Conservation (phyloP, 2,888 invertebrate genomes). For the Hypsopygia costalis region DNA sequence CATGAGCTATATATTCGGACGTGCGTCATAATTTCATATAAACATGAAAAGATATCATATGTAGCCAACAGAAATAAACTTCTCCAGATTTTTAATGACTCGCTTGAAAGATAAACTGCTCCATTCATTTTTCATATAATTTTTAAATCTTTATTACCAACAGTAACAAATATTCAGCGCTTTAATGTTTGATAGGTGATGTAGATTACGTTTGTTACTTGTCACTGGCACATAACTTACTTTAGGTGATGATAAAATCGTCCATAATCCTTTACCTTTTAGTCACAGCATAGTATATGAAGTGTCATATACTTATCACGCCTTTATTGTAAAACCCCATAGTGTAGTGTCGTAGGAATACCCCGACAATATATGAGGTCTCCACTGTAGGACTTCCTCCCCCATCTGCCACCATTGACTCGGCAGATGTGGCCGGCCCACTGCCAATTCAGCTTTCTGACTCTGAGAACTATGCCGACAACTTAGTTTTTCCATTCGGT, state of each 20-base stretch:
- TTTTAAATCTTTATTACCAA: slow-evolving; percentile 12
- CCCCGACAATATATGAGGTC: no score
- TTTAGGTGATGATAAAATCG: not conserved
- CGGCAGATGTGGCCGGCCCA: no score
- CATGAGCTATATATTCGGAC: slow-evolving; percentile 38
- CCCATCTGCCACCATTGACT: no score
- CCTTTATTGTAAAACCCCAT: no score
- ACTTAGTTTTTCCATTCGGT: no score
- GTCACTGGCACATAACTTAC: not conserved
- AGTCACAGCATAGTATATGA: no score
- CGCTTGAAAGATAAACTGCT: slow-evolving; percentile 38
- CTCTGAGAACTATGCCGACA: no score
- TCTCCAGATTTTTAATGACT: slow-evolving; percentile 45
- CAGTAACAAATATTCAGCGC: not conserved
- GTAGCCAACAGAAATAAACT: slow-evolving; percentile 50
- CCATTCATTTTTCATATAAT: slow-evolving; percentile 12
- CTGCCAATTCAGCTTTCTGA: no score
- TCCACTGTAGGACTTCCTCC: no score
- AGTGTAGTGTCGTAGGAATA: no score
- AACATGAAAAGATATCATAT: slow-evolving; percentile 42
- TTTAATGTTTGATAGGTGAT: not conserved
- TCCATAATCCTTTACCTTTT: no score
- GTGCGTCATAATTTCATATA: slow-evolving; percentile 59
- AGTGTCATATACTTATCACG: no score
- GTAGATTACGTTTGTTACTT: not conserved